Evolutionary conservation across 2,888 invertebrate genomes (phyloP), one percentile per base, ranked within the genome.

Genomic region (Protophormia terraenovae): DNA sequence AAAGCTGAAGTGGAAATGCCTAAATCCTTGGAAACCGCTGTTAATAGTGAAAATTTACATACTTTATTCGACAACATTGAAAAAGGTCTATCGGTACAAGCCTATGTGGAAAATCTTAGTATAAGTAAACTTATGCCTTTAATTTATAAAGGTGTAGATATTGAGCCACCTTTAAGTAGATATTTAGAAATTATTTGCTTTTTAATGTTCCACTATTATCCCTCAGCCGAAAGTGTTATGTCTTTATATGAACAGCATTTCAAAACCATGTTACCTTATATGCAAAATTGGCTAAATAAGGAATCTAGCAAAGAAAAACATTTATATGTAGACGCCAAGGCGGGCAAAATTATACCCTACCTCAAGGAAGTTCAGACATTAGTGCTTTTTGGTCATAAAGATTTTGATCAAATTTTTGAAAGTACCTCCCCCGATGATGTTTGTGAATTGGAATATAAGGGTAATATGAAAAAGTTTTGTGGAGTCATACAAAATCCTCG

Each of bases 111-210:
- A 73, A 88, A 89, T 0, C 78, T 91, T 35, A 89, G 92, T 0
- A 87, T 93, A 41, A 89, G 93, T 83, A 89, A 93, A 19, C 90
- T 93, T 38, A 89, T 92, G 88, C 89, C 90, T 3, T 86, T 91
- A 14, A 89, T 93, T 14, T 86, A 92, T 1, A 90, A 93, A 79
- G 90, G 91, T 77, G 91, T 92, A 0, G 86, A 88, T 7, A 86
- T 91, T 0, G 89, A 86, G 35, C 55, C 86, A 19, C 84, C 90
- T 29, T 89, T 92, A 84, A 88, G 91, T 86, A 90, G 90, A 87
- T 95, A 94, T 87, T 87, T 93, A 10, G 92, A 93, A 86, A 89
- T 92, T 47, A 93, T 93, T 0, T 89, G 88, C 12, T 85, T 93
- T 22, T 84, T 92, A 10, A 89, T 93, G 22, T 90, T 88, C 27